phyloP scores from a whole-genome alignment of 2,888 invertebrate species.

The Mallateleia sp. region DNA sequence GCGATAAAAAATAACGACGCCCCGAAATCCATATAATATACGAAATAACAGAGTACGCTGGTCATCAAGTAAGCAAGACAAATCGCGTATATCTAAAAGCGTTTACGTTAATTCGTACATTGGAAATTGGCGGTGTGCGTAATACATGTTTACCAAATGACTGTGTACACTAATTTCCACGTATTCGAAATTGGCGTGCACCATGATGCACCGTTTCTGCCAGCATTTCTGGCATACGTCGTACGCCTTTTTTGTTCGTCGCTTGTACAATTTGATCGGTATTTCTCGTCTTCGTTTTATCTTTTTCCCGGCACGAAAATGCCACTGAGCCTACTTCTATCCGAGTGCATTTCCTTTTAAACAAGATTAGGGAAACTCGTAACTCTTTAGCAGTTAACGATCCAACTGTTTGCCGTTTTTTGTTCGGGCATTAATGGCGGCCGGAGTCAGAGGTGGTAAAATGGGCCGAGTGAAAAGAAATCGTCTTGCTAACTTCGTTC shows the following conservation, averaged over 20 bases:
- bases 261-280: constrained; percentile 60
- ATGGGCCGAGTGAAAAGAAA: constrained; percentile 76
- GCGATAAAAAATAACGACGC: background rate
- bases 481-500: constrained; percentile 61
- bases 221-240: constrained; percentile 46
- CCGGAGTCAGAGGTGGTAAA: constrained; percentile 64
- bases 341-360: constrained; percentile 67
- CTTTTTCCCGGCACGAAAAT: constrained; percentile 62
- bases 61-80: constrained; percentile 15
- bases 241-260: constrained; percentile 32
- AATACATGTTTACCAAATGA: constrained; percentile 45
- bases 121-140: constrained; percentile 18
- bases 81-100: constrained; percentile 23
- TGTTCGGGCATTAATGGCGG: constrained; percentile 52
- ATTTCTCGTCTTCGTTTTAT: constrained; percentile 47
- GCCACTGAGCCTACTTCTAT: constrained; percentile 59
- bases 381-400: constrained; percentile 67
- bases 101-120: constrained; percentile 21
- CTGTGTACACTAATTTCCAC: constrained; percentile 56
- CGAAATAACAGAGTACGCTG: constrained; percentile 10
- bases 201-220: constrained; percentile 54
- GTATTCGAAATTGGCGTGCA: constrained; percentile 47
- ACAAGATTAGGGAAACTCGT: constrained; percentile 76
- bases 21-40: background rate
- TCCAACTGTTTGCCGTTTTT: constrained; percentile 56